Base-by-base conservation (phyloP, 2,113 vertebrate species). In the Hypomesus transpacificus region DNA sequence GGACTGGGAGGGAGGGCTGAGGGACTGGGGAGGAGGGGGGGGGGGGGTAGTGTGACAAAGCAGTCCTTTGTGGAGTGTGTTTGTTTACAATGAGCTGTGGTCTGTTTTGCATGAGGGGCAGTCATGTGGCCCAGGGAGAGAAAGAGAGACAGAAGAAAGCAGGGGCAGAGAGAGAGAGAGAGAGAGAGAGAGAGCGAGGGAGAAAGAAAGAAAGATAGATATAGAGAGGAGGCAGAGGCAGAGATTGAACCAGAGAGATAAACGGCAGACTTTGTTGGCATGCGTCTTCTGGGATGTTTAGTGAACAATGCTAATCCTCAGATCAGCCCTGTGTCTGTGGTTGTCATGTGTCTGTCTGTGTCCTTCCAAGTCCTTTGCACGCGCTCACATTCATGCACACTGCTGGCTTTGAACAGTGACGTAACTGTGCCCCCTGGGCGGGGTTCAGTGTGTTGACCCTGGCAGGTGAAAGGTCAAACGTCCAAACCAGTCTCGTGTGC, bases 41-140 rank as follows among this genome's bases (percentile, higher is more conserved):
- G 72, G 75, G 78, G 77, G 83, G 75, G 76, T 69, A 67, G 69
- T 75, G 76, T 69, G 79, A 91, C 91, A 91, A 91, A 90, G 89
- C 84, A 66, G 80, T 77, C 80, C 84, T 86, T 90, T 91, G 88
- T 91, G 80, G 84, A 68, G 77, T 78, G 68, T 74, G 86, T 89
- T 89, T 91, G 86, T 91, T 91, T 91, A 88, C 88, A 85, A 81
- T 76, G 79, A 74, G 82, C 84, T 87, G 87, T 86, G 86, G 90
- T 87, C 83, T 86, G 82, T 88, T 85, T 90, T 82, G 80, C 77
- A 83, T 83, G 80, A 77, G 84, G 83, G 80, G 76, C 83, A 21
- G 74, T 78, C 84, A 92, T 91, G 91, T 92, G 91, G 91, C 86
- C 68, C 68, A 69, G 66, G 69, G 68, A 71, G 69, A 70, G 66